These are phyloP conservation scores for Heteromyza rotundicornis DNA, from an alignment of 2,888 invertebrate species.

Conservation along the genomic window DNA sequence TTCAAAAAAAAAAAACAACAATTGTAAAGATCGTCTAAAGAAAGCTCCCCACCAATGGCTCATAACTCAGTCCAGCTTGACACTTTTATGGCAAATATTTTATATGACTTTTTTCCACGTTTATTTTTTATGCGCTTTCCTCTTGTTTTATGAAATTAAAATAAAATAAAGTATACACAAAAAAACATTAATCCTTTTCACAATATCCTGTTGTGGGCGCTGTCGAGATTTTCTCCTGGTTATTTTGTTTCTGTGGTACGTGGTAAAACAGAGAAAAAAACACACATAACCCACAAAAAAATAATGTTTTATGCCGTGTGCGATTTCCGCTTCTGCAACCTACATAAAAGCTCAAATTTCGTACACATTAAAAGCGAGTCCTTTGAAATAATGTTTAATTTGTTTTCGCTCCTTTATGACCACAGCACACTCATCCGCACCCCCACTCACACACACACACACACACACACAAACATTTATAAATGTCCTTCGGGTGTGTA, in stretches of 20 bases:
- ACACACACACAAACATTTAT: slow-evolving; percentile 33
- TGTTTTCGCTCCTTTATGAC: background rate
- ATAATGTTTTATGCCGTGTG: slow-evolving; percentile 54
- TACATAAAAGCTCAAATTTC: background rate
- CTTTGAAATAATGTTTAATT: background rate
- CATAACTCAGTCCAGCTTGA: slow-evolving; percentile 29
- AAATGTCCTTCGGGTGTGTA: background rate
- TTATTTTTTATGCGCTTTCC: background rate
- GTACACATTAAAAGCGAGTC: background rate
- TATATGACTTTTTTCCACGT: slow-evolving; percentile 19
- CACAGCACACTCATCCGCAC: too few species aligned
- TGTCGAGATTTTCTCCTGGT: background rate
- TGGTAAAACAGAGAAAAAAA: too few species aligned
- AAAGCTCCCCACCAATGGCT: background rate
- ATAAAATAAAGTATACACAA: background rate
- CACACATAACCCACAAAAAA: too few species aligned
- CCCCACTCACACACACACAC: slow-evolving; percentile 9
- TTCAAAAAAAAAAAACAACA: background rate
- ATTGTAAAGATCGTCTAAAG: background rate
- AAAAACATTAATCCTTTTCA: slow-evolving; percentile 4
- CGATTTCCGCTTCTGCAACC: slow-evolving; percentile 42
- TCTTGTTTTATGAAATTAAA: background rate
- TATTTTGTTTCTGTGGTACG: background rate
- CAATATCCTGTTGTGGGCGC: slow-evolving; percentile 5
- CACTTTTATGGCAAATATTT: slow-evolving; percentile 37